A percentile compares a stretch with the other conserved stretches of the same genome.
Evolutionary conservation across 2,888 invertebrate genomes (phyloP).

Genomic region (Lydus trimaculatus): DNA sequence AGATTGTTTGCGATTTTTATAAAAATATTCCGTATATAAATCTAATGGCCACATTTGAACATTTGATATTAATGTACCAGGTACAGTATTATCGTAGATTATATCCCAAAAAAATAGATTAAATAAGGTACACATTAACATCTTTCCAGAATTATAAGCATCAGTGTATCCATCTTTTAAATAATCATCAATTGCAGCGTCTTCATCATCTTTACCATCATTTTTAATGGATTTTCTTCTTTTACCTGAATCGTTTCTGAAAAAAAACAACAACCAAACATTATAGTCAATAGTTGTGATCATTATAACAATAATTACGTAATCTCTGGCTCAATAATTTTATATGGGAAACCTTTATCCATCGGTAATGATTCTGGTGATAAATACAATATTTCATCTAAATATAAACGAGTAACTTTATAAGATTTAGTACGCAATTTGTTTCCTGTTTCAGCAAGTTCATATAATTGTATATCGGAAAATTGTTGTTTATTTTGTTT

Average conservation of each 20-base stretch:
- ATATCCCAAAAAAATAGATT: constrained; percentile 78
- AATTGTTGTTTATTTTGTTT: constrained; percentile 37
- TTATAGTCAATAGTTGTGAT: neutral
- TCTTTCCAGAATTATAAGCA: constrained; percentile 59
- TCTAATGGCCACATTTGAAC: constrained; percentile 79
- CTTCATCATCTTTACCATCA: constrained; percentile 63
- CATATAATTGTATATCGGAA: constrained; percentile 34
- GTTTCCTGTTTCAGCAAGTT: constrained; percentile 37
- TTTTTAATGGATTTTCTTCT: constrained; percentile 51
- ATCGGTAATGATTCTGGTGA: constrained; percentile 18
- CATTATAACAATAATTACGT: neutral
- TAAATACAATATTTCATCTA: constrained; percentile 17
- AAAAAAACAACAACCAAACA: constrained; percentile 21
- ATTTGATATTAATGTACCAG: constrained; percentile 67
- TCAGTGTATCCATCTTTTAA: constrained; percentile 59
- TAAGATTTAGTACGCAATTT: constrained; percentile 29
- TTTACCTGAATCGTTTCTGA: constrained; percentile 46
- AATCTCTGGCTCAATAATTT: neutral
- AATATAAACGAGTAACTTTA: constrained; percentile 15
- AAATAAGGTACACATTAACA: constrained; percentile 47
- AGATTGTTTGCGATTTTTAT: constrained; percentile 65
- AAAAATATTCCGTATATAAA: constrained; percentile 72
- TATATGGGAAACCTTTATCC: constrained; percentile 15
- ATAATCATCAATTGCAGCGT: constrained; percentile 65
- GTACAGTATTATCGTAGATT: constrained; percentile 67